These are phyloP conservation scores for Trachops cirrhosus DNA, from an alignment of 2,797 vertebrate genomes.

Conservation along the genomic window DNA sequence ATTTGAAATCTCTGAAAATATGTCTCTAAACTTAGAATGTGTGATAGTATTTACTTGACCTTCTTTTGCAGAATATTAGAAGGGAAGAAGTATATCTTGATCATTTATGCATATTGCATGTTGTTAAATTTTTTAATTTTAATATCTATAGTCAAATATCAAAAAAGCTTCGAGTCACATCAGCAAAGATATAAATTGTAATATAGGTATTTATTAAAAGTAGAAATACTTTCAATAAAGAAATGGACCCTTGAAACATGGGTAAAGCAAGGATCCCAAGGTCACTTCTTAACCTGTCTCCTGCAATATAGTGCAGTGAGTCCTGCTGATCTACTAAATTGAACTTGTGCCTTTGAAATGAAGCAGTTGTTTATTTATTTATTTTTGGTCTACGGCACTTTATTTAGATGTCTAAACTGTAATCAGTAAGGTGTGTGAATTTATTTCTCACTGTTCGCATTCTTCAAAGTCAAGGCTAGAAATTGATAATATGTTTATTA, in stretches of 20 bases:
- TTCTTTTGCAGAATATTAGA: neutral
- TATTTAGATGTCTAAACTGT: constrained; percentile 48
- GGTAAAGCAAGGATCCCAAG: neutral
- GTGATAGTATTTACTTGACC: neutral
- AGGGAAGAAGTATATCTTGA: neutral
- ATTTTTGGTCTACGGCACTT: constrained; percentile 19
- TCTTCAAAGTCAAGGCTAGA: constrained; percentile 44
- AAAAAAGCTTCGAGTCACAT: neutral
- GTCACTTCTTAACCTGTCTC: neutral
- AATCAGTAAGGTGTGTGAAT: constrained; percentile 34
- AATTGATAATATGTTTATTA: constrained; percentile 41
- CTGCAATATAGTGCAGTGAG: constrained; percentile 1
- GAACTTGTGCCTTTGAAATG: constrained; percentile 37
- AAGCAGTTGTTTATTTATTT: neutral
- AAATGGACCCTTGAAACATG: neutral
- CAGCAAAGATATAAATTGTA: neutral
- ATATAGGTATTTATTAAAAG: constrained; percentile 36
- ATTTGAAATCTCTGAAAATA: constrained; percentile 49
- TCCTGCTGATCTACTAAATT: neutral
- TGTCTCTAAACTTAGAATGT: neutral
- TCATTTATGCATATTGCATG: neutral
- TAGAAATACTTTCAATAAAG: constrained; percentile 34
- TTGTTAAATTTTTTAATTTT: constrained; percentile 26
- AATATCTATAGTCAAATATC: neutral
- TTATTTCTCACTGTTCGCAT: constrained; percentile 32